Evolutionary conservation across 2,888 invertebrate species (phyloP).

Genomic region (Drosophila birchii): DNA sequence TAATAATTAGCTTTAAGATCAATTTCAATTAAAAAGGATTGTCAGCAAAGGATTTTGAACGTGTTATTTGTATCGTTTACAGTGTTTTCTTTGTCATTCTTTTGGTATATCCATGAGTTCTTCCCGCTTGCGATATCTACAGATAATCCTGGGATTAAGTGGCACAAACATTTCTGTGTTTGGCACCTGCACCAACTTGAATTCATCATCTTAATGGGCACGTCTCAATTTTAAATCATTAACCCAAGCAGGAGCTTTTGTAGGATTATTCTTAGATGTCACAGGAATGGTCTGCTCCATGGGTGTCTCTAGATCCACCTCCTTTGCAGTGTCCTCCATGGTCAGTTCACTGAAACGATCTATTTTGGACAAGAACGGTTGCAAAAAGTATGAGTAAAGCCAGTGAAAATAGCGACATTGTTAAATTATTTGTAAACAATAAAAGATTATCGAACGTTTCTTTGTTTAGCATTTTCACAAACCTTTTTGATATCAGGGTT

Average conservation of each 20-base stretch:
- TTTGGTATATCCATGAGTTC: too few species aligned
- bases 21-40: slow-evolving; percentile 29
- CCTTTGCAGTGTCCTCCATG: too few species aligned
- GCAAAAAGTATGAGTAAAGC: not conserved
- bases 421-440: not conserved
- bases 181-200: too few species aligned
- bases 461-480: not conserved
- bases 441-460: too few species aligned
- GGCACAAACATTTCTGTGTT: not conserved
- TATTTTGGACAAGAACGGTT: not conserved
- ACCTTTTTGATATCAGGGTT: not conserved
- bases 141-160: not conserved
- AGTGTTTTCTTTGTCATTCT: too few species aligned
- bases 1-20: slow-evolving; percentile 26
- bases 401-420: not conserved
- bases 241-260: too few species aligned
- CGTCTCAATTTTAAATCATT: too few species aligned
- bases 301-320: too few species aligned
- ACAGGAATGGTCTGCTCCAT: too few species aligned
- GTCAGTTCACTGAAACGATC: not conserved
- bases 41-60: not conserved
- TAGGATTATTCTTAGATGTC: too few species aligned
- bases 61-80: too few species aligned
- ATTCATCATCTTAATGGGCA: too few species aligned
- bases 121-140: not conserved